Evolutionary conservation across 2,888 invertebrate genomes (phyloP).

Genomic region (Eupithecia pulchellata): DNA sequence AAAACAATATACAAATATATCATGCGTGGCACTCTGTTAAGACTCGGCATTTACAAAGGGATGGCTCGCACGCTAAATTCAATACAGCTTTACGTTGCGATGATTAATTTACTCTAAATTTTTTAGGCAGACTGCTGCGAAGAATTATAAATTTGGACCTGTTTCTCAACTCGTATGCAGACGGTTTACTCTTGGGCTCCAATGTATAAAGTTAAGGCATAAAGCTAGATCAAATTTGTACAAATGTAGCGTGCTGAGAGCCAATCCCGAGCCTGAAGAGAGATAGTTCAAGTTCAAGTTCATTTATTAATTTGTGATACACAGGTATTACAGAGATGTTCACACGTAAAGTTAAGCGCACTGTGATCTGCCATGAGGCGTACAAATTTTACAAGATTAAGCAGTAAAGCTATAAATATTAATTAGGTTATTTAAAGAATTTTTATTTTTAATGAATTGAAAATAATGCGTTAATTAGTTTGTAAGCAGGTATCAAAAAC

Average conservation of each 20-base stretch:
- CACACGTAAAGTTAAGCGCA: too few relatives aligned
- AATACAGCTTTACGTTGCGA: conserved; percentile 80
- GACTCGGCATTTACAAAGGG: conserved; percentile 83
- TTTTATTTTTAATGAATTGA: too few relatives aligned
- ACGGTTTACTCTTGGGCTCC: conserved; percentile 27
- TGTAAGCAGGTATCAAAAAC: too few relatives aligned
- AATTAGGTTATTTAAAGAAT: too few relatives aligned
- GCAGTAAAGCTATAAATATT: too few relatives aligned
- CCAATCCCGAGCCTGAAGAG: conserved; percentile 85
- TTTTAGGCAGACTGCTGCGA: background rate
- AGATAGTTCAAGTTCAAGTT: too few relatives aligned
- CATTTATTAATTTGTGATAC: too few relatives aligned
- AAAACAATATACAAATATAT: conserved; percentile 67
- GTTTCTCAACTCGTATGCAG: background rate
- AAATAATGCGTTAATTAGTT: too few relatives aligned
- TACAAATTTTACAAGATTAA: too few relatives aligned
- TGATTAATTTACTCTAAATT: conserved; percentile 8
- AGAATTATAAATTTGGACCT: background rate
- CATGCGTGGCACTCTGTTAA: conserved; percentile 83
- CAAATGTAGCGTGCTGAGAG: conserved; percentile 70
- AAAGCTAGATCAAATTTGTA: conserved; percentile 85
- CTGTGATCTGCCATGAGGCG: too few relatives aligned
- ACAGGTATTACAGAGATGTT: too few relatives aligned
- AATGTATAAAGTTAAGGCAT: conserved; percentile 54
- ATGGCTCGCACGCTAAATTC: conserved; percentile 79